A percentile compares a stretch with the other conserved stretches of the same genome.
phyloP scores from a whole-genome alignment of 2,113 vertebrate species.

The Neodontobutis hainanensis region DNA sequence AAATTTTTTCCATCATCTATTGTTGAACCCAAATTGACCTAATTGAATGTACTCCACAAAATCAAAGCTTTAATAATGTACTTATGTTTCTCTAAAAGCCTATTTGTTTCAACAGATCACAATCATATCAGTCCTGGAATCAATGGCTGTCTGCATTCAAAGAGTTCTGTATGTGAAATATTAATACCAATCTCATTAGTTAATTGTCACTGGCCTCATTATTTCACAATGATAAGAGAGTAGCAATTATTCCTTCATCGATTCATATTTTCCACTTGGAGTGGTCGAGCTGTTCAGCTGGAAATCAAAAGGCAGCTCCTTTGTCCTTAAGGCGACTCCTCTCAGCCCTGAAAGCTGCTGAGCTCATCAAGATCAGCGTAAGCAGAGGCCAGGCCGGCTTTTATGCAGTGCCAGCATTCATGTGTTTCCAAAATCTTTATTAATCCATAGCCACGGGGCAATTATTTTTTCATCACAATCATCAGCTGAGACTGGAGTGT shows the following conservation, averaged over 20 bases:
- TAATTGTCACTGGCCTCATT: not conserved
- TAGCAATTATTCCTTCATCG: conserved; percentile 11
- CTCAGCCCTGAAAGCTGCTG: conserved; percentile 11
- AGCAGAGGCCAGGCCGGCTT: not conserved
- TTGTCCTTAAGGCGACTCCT: not conserved
- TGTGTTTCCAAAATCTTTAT: conserved; percentile 28
- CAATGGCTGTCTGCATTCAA: not conserved
- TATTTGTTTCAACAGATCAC: conserved; percentile 7
- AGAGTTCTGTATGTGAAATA: not conserved
- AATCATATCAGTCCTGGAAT: conserved; percentile 1
- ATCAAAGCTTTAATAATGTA: conserved; percentile 1
- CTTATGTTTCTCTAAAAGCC: not conserved
- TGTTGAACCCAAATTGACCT: not conserved
- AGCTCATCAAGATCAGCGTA: conserved; percentile 21
- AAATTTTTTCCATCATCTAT: too few relatives aligned
- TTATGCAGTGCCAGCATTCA: conserved; percentile 16
- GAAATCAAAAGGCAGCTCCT: conserved; percentile 13
- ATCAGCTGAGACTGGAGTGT: not conserved
- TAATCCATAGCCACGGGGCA: conserved; percentile 4
- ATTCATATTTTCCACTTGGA: not conserved
- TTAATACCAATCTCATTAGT: conserved; percentile 6
- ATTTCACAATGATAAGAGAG: conserved; percentile 1
- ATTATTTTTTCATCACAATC: conserved; percentile 41
- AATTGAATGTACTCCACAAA: not conserved
- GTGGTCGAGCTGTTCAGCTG: not conserved